Conservation (phyloP, 2,113 vertebrate genomes). For the Vulpes vulpes region DNA sequence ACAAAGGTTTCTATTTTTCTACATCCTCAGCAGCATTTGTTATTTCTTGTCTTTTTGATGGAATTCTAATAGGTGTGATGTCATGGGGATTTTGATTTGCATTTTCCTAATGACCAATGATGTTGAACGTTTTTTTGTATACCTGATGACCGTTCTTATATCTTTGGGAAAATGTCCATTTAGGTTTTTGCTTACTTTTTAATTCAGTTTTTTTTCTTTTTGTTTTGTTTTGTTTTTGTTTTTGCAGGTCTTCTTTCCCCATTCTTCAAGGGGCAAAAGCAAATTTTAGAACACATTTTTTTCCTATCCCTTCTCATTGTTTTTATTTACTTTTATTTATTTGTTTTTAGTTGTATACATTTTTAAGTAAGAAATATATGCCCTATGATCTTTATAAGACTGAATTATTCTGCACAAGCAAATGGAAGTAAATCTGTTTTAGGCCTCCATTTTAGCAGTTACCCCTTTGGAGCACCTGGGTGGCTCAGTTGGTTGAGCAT, state of each 20-base stretch:
- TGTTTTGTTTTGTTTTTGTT: too few species aligned
- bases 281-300: background rate
- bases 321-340: background rate
- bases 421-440: too few species aligned
- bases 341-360: background rate
- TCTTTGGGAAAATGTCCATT: background rate
- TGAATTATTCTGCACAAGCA: too few species aligned
- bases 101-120: background rate
- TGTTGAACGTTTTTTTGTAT: background rate
- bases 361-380: background rate
- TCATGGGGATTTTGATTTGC: background rate
- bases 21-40: background rate
- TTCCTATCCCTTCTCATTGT: background rate
- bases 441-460: background rate
- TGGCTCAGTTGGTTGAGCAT: too few species aligned
- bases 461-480: background rate
- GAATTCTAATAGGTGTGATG: background rate
- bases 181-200: background rate
- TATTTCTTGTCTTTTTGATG: background rate
- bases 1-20: background rate
- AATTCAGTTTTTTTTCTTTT: background rate
- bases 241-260: too few species aligned
- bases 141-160: background rate
- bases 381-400: too few species aligned
- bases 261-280: background rate